Percentiles rank a stretch among this genome's conserved stretches.
phyloP scores from a whole-genome alignment of 1,140 invertebrate species.

The Acyrthosiphon pisum region DNA sequence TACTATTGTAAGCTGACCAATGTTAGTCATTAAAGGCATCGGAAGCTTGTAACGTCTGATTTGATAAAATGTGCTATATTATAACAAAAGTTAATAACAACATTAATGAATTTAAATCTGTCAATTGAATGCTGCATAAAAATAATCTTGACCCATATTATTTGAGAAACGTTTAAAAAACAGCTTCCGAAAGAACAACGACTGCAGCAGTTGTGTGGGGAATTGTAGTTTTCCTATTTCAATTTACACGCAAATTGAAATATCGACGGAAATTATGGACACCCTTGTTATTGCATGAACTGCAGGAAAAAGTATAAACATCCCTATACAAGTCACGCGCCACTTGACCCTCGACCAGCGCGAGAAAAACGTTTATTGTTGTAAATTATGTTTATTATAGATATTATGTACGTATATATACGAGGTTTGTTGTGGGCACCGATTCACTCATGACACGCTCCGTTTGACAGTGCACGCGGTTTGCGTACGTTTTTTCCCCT shows the following conservation, averaged over 20 bases:
- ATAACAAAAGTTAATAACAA: background rate
- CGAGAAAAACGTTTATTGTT: slow-evolving; percentile 52
- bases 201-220: background rate
- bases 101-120: background rate
- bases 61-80: background rate
- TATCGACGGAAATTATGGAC: slow-evolving; percentile 33
- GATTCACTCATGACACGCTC: slow-evolving; percentile 37
- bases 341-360: slow-evolving; percentile 40
- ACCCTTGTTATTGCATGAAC: background rate
- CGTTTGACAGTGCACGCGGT: slow-evolving; percentile 31
- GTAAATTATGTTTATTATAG: slow-evolving; percentile 37
- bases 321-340: slow-evolving; percentile 24
- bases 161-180: background rate
- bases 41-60: background rate
- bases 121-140: background rate
- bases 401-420: background rate
- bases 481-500: background rate
- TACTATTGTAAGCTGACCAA: too few relatives aligned
- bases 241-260: slow-evolving; percentile 2
- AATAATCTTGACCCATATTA: background rate
- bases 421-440: slow-evolving; percentile 29
- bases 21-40: background rate
- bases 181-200: background rate
- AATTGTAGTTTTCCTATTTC: background rate
- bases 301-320: background rate